Evolutionary conservation across 2,888 invertebrate species (phyloP), one percentile per base, ranked within the genome.

Genomic region (Pinctada fucata): DNA sequence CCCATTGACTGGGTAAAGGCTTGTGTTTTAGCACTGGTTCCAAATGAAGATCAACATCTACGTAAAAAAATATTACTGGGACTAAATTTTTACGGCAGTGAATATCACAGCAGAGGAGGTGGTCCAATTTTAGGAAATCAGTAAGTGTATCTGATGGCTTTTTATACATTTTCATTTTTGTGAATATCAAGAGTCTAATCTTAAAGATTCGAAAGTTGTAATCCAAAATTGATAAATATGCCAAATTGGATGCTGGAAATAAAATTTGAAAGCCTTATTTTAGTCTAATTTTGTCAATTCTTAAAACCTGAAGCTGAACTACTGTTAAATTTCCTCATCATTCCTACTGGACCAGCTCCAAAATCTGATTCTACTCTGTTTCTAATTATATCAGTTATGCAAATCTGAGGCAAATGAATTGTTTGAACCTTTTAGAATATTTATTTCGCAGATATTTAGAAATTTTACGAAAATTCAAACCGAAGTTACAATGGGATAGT

Each of bases 11-110:
- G 98, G 98, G 94, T 97, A 77, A 94, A 94, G 84, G 93, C 95
- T 72, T 96, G 97, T 89, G 94, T 98, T 3, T 95, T 96, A 89
- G 94, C 94, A 76, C 93, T 98, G 76, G 95, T 95, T 16, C 95
- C 96, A 3, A 85, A 90, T 47, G 93, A 94, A 78, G 75, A 83
- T 5, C 84, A 88, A 1, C 81, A 83, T 3, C 95, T 95, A 88
- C 94, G 96, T 67, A 93, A 94, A 3, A 97, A 98, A 93, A 96
- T 98, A 81, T 93, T 98, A 13, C 93, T 97, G 84, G 98, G 98
- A 0, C 92, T 98, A 4, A 99, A 98, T 92, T 97, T 98, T 93
- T 99, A 98, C 93, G 98, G 98, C 1, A 96, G 97, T 91, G 96
- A 96, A 84, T 98, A 96, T 88, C 96, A 95, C 0, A 94, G 95